Evolutionary conservation across 2,797 vertebrate genomes (phyloP).

Genomic region (Acanthurus leucopareius): DNA sequence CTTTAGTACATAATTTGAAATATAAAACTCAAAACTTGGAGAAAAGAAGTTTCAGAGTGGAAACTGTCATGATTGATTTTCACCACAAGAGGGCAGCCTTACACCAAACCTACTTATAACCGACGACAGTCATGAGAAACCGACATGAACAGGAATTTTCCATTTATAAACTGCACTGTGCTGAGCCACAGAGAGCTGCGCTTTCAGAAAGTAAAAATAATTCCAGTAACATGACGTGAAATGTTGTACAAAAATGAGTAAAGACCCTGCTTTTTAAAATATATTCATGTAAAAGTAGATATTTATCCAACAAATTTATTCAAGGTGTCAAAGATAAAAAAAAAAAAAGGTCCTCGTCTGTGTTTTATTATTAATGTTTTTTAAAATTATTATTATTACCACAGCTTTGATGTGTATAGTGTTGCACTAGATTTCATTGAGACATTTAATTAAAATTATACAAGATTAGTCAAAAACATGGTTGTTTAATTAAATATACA

Average conservation of each 20-base stretch:
- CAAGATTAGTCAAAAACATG: too few relatives aligned
- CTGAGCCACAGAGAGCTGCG: neutral
- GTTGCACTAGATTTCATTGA: too few relatives aligned
- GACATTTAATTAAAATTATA: too few relatives aligned
- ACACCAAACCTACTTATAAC: neutral
- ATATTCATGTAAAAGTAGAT: too few relatives aligned
- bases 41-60: neutral
- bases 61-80: neutral
- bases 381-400: too few relatives aligned
- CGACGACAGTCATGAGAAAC: neutral
- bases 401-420: too few relatives aligned
- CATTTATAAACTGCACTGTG: neutral
- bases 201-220: fast-evolving
- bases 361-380: too few relatives aligned
- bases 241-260: neutral
- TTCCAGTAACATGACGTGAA: neutral
- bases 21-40: neutral
- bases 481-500: too few relatives aligned
- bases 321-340: too few relatives aligned
- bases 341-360: too few relatives aligned
- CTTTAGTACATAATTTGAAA: neutral
- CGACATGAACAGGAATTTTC: neutral
- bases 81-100: constrained; percentile 20
- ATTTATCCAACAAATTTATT: too few relatives aligned
- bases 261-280: too few relatives aligned